A percentile compares a stretch with the other conserved stretches of the same genome.
phyloP scores from a whole-genome alignment of 2,797 vertebrate species.

The Tamandua tetradactyla region DNA sequence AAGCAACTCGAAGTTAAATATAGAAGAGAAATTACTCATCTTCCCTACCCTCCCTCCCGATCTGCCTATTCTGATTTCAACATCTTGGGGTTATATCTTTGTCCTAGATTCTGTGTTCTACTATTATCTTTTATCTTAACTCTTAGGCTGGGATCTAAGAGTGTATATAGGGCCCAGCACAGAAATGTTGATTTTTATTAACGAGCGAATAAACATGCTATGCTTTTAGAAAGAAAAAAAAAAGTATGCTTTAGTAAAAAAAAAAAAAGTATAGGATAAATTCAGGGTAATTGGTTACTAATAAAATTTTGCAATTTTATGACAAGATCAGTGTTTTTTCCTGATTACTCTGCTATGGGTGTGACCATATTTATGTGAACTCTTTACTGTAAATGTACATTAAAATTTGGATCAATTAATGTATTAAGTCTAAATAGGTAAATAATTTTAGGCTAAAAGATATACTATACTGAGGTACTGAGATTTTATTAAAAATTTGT shows the following conservation, averaged over 20 bases:
- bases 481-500: constrained; percentile 13
- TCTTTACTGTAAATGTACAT: not conserved
- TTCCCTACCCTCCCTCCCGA: not conserved
- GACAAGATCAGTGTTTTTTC: not conserved
- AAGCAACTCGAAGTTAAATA: constrained; percentile 56
- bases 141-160: not conserved
- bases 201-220: not conserved
- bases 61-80: constrained; percentile 10
- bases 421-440: not conserved
- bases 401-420: constrained; percentile 22
- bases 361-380: not conserved
- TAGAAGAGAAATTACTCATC: constrained; percentile 45
- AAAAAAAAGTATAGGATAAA: not conserved
- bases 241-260: not conserved
- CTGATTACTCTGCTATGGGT: constrained; percentile 4
- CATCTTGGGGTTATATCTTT: not conserved
- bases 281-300: constrained; percentile 16
- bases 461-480: not conserved
- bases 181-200: constrained; percentile 29
- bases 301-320: constrained; percentile 24
- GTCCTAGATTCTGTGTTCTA: not conserved
- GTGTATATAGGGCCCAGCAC: not conserved
- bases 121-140: not conserved
- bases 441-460: constrained; percentile 37
- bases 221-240: not conserved